Conservation (phyloP, 2,113 vertebrate genomes). For the Syngnathus scovelli region DNA sequence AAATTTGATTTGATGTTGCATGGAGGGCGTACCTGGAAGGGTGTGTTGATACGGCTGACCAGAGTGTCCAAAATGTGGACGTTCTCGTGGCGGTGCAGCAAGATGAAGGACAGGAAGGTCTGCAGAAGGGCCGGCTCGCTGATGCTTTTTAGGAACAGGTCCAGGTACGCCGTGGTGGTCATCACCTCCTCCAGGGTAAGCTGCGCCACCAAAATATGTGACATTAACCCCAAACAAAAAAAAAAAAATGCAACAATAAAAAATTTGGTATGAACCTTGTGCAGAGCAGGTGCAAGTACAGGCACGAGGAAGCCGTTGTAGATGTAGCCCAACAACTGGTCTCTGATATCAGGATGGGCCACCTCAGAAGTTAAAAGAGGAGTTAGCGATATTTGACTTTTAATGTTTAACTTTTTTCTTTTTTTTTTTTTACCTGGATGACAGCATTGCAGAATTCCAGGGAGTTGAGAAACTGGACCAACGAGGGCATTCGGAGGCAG, state of each 20-base stretch:
- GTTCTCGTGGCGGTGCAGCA: conserved; percentile 86
- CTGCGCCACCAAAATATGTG: conserved; percentile 49
- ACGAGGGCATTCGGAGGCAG: conserved; percentile 83
- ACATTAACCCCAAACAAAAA: too few relatives aligned
- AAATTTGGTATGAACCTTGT: conserved; percentile 77
- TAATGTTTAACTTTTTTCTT: conserved; percentile 9
- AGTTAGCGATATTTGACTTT: conserved; percentile 3
- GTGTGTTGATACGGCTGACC: conserved; percentile 94
- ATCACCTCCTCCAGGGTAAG: conserved; percentile 94
- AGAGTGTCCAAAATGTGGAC: conserved; percentile 91
- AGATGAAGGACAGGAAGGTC: conserved; percentile 91
- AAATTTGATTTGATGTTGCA: too few relatives aligned
- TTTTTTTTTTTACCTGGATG: conserved; percentile 78
- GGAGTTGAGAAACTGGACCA: conserved; percentile 95
- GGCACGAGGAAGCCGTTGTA: conserved; percentile 96
- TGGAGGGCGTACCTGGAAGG: conserved; percentile 77
- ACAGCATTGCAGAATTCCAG: conserved; percentile 96
- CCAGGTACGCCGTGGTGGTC: conserved; percentile 92
- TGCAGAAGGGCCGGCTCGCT: conserved; percentile 87
- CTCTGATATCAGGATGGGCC: conserved; percentile 85
- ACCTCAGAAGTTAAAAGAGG: conserved; percentile 68
- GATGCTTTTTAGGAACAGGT: conserved; percentile 87
- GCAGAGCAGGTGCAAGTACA: conserved; percentile 90
- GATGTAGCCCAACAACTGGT: conserved; percentile 91
- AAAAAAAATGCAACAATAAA: neutral